Evolutionary conservation across 2,888 invertebrate species (phyloP), one percentile per base, ranked within the genome.

Genomic region (Thera britannica): DNA sequence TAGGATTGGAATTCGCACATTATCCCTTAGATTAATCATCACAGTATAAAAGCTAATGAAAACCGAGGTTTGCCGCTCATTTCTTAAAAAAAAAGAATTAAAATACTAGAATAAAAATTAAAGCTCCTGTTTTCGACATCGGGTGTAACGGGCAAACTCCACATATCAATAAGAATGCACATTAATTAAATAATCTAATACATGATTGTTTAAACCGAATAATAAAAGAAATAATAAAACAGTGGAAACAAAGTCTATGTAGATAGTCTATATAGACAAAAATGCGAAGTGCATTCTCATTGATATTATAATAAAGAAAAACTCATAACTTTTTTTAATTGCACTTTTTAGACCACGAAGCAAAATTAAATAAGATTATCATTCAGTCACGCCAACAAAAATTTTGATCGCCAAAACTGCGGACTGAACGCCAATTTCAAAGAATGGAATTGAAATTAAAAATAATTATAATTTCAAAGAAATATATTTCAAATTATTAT

Each of bases 31-130:
- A 79, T 77, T 77, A 79, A 78, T 62, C 75, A 82, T 84, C 84
- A 85, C 85, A 85, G 83, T 82, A 80, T 72, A 74, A 80, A 81
- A 81, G 75, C 78, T 81, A 81, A 71, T 68, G 73, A 74, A 46
- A 65, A 71, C 44, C 74, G 74, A 65, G 64, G 71, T 62, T 73
- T 74, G 74, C 70, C 72, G 68, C 70, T 72, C 65, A 41, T 2
- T 51, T 46, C 44, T 65, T 56, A 51, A 56, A 62, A 62, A 46
- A 58, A 70, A 56, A 52, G 36, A 35, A 48, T 65, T 64, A 68
- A 66, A 62, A 63, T 68, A 71, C 67, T 71, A 68, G 71, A 62
- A 63, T 60, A 66, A 68, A 63, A 57, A 64, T 75, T 75, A 75
- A 75, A 75, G 75, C 73, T 73, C 64, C 66, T 49, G 8, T 38